Percentiles rank a stretch among this genome's conserved stretches.
These are phyloP conservation scores for Allacma fusca DNA, from an alignment of 2,888 invertebrate genomes.

Conservation along the genomic window DNA sequence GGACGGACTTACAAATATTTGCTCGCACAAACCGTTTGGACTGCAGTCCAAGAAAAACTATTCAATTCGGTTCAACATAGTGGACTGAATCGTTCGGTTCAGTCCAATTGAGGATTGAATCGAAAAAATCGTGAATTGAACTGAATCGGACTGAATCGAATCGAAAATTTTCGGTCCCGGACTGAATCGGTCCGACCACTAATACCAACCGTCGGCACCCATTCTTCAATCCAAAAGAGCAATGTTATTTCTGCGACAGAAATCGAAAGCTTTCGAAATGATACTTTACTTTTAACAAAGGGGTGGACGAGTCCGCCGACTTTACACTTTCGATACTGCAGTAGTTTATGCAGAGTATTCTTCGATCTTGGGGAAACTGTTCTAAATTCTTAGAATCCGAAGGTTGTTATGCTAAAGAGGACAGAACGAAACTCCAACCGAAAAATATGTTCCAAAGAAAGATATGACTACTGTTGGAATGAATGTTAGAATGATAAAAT, in stretches of 20 bases:
- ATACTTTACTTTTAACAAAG: conserved; percentile 57
- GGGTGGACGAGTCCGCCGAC: conserved; percentile 43
- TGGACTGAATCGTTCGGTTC: no score
- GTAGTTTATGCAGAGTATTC: conserved; percentile 53
- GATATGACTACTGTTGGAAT: conserved; percentile 58
- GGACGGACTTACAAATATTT: no score
- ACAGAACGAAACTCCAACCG: conserved; percentile 43
- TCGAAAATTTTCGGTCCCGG: no score
- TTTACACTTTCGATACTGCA: conserved; percentile 39
- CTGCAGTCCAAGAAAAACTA: no score
- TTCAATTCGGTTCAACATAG: no score
- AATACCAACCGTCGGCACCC: conserved; percentile 12
- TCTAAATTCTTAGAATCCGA: conserved; percentile 42
- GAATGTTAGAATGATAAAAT: conserved; percentile 48
- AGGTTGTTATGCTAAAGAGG: conserved; percentile 43
- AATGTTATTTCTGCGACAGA: conserved; percentile 56
- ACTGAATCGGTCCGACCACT: no score
- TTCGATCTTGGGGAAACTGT: conserved; percentile 52
- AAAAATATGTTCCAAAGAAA: conserved; percentile 50
- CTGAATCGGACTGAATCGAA: no score
- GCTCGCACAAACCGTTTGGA: no score
- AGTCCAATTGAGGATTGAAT: no score
- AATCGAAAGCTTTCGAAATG: conserved; percentile 50
- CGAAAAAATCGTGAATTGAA: no score
- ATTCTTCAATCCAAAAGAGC: conserved; percentile 44